Conservation (phyloP, 2,113 vertebrate species). For the Leuciscus idus region DNA sequence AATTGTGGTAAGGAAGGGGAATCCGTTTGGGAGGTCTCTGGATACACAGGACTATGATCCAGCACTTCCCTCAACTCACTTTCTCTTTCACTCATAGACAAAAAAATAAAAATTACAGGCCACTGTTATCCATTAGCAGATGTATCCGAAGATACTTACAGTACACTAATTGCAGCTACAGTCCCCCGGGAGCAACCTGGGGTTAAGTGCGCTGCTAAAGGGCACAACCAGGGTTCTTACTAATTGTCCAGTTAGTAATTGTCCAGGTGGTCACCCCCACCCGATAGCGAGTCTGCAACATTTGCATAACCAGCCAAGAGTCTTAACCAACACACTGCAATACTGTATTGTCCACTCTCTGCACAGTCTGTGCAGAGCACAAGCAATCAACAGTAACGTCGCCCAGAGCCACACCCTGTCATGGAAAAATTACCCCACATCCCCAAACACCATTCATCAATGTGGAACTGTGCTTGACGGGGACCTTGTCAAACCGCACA, state of each 20-base stretch:
- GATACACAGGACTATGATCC: neutral
- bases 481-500: conserved; percentile 59
- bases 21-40: neutral
- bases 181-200: conserved; percentile 15
- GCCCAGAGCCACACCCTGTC: conserved; percentile 56
- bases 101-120: conserved; percentile 58
- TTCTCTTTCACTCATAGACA: conserved; percentile 50
- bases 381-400: conserved; percentile 55
- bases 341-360: neutral
- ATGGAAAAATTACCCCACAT: conserved; percentile 57
- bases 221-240: conserved; percentile 24
- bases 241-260: conserved; percentile 42
- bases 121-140: conserved; percentile 59
- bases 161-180: conserved; percentile 16
- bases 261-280: conserved; percentile 32
- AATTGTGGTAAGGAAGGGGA: neutral
- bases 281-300: conserved; percentile 6
- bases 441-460: conserved; percentile 62
- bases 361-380: conserved; percentile 37
- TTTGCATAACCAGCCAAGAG: conserved; percentile 14
- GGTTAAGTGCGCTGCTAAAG: conserved; percentile 17
- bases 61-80: neutral
- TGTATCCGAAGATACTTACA: conserved; percentile 40
- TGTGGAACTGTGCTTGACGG: conserved; percentile 52
- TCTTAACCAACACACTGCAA: neutral